A percentile compares a stretch with the other conserved stretches of the same genome.
Evolutionary conservation across 2,113 vertebrate genomes (phyloP).

Genomic region (Tonatia bakeri): DNA sequence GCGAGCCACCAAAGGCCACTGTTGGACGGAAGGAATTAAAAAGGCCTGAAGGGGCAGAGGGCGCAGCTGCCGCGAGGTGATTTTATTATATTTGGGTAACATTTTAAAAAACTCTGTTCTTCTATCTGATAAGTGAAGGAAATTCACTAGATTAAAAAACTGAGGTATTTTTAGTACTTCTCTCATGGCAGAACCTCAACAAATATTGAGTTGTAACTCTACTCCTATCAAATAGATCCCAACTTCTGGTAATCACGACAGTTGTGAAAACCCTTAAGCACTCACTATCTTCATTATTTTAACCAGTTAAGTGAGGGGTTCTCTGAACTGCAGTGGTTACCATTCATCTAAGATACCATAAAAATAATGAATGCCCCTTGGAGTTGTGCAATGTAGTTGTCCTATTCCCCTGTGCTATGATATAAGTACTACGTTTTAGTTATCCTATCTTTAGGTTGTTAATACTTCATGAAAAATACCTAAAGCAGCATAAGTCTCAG

Average conservation of each 20-base stretch:
- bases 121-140: not conserved
- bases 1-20: not conserved
- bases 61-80: not conserved
- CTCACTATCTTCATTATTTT: not conserved
- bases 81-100: not conserved
- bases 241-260: not conserved
- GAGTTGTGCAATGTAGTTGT: not conserved
- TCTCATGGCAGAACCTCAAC: not conserved
- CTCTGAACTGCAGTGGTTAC: not conserved
- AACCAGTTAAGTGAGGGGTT: not conserved
- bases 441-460: not conserved
- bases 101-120: not conserved
- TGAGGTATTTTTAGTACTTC: constrained; percentile 12
- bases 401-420: no score
- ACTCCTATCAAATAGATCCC: not conserved
- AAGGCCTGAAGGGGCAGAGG: not conserved
- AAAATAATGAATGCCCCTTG: not conserved
- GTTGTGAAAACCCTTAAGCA: not conserved
- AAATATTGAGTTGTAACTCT: not conserved
- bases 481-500: not conserved
- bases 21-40: not conserved
- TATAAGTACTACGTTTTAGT: not conserved
- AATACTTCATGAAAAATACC: not conserved
- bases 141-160: constrained; percentile 27
- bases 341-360: not conserved